Percentiles rank a stretch among this genome's conserved stretches.
Conservation (phyloP, 2,888 invertebrate species). For the Netelia virgata region DNA sequence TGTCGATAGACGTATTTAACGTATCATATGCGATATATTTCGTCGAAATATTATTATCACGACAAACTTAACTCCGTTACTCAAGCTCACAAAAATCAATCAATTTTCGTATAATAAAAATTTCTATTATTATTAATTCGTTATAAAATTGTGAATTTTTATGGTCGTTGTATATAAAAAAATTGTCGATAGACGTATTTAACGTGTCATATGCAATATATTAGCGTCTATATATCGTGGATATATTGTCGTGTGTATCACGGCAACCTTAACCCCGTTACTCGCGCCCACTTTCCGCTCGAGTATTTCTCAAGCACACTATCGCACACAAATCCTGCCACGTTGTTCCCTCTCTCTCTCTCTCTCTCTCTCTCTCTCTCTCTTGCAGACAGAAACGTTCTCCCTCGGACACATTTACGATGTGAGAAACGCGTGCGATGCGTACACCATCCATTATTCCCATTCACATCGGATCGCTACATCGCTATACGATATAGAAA, state of each 20-base stretch:
- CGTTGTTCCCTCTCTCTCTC: not conserved
- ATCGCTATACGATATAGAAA: slow-evolving; percentile 19
- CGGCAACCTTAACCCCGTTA: slow-evolving; percentile 70
- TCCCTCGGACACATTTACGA: slow-evolving; percentile 14
- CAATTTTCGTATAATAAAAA: no score
- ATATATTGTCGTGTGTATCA: slow-evolving; percentile 21
- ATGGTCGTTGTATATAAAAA: not conserved
- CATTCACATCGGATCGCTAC: slow-evolving; percentile 50
- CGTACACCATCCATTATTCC: slow-evolving; percentile 48
- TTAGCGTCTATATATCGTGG: not conserved
- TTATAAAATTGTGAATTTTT: no score
- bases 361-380: slow-evolving; percentile 6
- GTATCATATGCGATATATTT: no score
- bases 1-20: no score
- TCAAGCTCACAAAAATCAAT: no score
- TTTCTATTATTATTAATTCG: no score
- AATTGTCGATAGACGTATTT: slow-evolving; percentile 12
- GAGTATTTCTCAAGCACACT: slow-evolving; percentile 55
- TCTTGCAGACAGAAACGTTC: not conserved
- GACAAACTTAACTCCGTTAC: no score
- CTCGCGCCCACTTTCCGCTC: slow-evolving; percentile 64
- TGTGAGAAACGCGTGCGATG: slow-evolving; percentile 44
- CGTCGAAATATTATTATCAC: no score
- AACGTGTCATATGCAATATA: slow-evolving; percentile 22
- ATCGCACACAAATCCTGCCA: slow-evolving; percentile 28